These are phyloP conservation scores for Bombus sylvicola DNA, from an alignment of 1,140 invertebrate species.

Conservation along the genomic window DNA sequence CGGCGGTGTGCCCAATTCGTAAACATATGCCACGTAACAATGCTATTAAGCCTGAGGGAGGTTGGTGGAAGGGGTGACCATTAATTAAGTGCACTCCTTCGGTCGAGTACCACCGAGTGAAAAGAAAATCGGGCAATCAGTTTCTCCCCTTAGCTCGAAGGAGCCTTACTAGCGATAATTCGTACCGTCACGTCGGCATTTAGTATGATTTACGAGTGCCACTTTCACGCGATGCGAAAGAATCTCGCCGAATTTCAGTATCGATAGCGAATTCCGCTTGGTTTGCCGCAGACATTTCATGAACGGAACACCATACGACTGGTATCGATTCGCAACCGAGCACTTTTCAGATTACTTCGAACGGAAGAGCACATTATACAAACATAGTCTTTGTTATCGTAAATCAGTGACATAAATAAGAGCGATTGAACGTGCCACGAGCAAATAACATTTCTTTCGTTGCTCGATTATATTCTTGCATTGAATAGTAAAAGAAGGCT, in stretches of 20 bases:
- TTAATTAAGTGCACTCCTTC: conserved; percentile 63
- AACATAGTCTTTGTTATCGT: too few relatives aligned
- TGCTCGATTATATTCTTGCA: background rate
- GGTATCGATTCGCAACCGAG: background rate
- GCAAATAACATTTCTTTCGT: background rate
- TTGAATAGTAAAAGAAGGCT: background rate
- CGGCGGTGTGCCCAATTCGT: background rate
- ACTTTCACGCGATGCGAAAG: conserved; percentile 42
- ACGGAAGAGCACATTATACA: background rate
- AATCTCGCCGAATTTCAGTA: background rate
- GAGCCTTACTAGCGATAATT: conserved; percentile 20
- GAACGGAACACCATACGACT: background rate
- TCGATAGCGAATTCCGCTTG: background rate
- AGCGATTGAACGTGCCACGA: background rate
- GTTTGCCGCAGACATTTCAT: background rate
- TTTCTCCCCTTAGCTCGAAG: conserved; percentile 2
- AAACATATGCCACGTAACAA: conserved; percentile 43
- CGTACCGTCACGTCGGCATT: conserved; percentile 13
- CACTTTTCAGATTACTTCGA: background rate
- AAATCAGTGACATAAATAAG: background rate
- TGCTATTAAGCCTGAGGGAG: background rate
- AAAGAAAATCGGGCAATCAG: conserved; percentile 21
- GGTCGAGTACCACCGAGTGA: conserved; percentile 15
- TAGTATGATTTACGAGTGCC: conserved; percentile 26
- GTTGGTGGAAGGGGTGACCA: background rate